A percentile compares a stretch with the other conserved stretches of the same genome.
phyloP scores from a whole-genome alignment of 2,113 vertebrate species.

The Erpornis zantholeuca region DNA sequence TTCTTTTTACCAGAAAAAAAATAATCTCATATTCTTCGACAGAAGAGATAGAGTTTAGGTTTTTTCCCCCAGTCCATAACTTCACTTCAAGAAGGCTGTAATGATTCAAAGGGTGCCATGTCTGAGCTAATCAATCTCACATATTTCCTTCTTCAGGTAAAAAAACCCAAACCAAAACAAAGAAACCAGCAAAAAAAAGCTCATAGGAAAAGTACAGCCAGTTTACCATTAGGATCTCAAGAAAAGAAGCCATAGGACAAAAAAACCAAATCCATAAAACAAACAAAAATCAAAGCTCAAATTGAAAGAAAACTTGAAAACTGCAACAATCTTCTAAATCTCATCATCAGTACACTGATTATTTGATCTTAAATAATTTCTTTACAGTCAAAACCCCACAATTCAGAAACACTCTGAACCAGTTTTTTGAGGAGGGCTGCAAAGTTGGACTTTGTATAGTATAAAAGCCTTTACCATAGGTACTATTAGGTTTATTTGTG shows the following conservation, averaged over 20 bases:
- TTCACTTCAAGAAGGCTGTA: neutral
- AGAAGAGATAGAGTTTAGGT: neutral
- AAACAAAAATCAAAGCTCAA: neutral
- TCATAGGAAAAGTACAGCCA: neutral
- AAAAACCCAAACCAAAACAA: rapidly evolving
- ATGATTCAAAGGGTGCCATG: neutral
- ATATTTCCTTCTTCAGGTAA: neutral
- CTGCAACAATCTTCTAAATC: neutral
- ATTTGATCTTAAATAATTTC: neutral
- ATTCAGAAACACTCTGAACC: neutral
- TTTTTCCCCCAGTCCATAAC: neutral
- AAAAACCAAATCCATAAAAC: neutral
- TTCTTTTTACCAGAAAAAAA: neutral
- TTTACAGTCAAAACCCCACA: neutral
- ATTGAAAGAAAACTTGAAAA: neutral
- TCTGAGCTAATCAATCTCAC: neutral
- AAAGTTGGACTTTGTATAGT: neutral
- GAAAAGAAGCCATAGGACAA: neutral
- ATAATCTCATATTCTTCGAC: neutral
- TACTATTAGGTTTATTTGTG: neutral
- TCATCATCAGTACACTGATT: neutral
- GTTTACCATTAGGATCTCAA: neutral
- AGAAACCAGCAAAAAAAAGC: neutral
- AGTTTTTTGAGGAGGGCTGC: neutral
- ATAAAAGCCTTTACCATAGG: neutral